Percentiles rank a stretch among this genome's conserved stretches.
Evolutionary conservation across 2,113 vertebrate species (phyloP).

Genomic region (Vombatus ursinus): DNA sequence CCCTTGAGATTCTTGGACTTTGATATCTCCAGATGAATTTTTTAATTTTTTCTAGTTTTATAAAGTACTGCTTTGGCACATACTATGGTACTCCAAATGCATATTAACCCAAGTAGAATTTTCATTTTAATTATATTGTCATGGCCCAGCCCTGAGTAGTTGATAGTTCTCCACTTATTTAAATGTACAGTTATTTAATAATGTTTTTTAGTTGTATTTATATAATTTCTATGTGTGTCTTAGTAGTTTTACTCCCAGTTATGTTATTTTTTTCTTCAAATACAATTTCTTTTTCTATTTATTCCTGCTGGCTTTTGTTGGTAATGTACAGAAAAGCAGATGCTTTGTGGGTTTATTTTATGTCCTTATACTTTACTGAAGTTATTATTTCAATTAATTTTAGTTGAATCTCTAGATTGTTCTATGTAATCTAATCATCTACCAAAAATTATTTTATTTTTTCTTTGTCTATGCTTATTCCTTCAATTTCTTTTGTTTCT

Average conservation of each 20-base stretch:
- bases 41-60: neutral
- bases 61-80: neutral
- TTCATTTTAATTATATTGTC: neutral
- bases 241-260: neutral
- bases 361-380: neutral
- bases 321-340: neutral
- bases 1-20: neutral
- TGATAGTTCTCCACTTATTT: neutral
- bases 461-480: neutral
- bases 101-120: neutral
- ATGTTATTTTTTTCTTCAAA: neutral
- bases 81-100: neutral
- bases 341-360: neutral
- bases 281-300: neutral
- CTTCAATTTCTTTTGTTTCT: neutral
- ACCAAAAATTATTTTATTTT: neutral
- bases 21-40: neutral
- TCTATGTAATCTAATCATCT: neutral
- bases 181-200: neutral
- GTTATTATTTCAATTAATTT: neutral
- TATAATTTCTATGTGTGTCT: neutral
- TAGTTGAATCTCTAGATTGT: neutral
- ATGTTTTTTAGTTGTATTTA: neutral
- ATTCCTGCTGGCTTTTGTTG: neutral
- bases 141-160: neutral